These are phyloP conservation scores for Pipistrellus pipistrellus DNA, from an alignment of 2,797 vertebrate genomes.

Conservation along the genomic window DNA sequence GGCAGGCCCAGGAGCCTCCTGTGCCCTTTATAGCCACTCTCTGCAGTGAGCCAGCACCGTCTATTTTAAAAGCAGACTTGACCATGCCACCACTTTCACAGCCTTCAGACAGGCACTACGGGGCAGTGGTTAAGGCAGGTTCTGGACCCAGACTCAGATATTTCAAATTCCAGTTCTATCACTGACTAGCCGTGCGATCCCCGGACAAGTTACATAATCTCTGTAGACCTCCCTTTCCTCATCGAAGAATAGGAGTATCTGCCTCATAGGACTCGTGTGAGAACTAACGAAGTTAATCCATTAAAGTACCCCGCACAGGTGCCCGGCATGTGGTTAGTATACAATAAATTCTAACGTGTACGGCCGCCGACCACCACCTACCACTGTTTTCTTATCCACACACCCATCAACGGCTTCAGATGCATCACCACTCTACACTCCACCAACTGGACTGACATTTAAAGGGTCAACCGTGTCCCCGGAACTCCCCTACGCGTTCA, in stretches of 20 bases:
- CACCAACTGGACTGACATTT: not conserved
- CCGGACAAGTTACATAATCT: conserved; percentile 14
- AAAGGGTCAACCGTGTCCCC: not conserved
- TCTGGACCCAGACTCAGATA: not conserved
- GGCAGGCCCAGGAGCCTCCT: not conserved
- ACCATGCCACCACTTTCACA: not conserved
- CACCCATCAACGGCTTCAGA: not conserved
- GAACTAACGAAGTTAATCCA: conserved; percentile 18
- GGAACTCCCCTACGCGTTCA: not conserved
- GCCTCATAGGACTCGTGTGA: not conserved
- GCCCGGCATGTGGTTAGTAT: not conserved
- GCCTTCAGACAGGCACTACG: not conserved
- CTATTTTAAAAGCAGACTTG: not conserved
- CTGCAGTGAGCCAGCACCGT: not conserved
- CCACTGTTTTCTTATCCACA: not conserved
- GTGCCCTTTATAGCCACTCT: not conserved
- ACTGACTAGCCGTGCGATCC: not conserved
- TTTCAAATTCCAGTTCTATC: not conserved
- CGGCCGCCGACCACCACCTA: not conserved
- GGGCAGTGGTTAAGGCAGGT: not conserved
- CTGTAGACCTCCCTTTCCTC: not conserved
- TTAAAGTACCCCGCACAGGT: not conserved
- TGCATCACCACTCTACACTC: not conserved
- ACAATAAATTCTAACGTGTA: not conserved
- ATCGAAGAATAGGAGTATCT: not conserved